Evolutionary conservation across 2,797 vertebrate species (phyloP).

Genomic region (Phataginus tricuspis): DNA sequence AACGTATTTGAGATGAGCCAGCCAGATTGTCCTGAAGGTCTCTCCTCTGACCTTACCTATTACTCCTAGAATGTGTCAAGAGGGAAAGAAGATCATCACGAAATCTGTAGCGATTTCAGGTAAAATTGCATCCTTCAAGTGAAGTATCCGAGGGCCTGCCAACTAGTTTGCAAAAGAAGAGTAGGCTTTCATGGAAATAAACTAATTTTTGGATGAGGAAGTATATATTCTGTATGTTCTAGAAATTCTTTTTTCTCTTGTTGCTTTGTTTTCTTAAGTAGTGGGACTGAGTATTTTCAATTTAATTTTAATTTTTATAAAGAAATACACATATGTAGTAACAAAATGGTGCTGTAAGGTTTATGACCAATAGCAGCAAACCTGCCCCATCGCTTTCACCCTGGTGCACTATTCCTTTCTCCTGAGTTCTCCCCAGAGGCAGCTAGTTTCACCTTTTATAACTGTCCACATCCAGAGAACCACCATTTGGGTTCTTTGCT

Average conservation of each 20-base stretch:
- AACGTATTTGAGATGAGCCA: background rate
- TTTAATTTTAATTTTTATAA: background rate
- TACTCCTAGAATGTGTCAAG: background rate
- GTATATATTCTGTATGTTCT: background rate
- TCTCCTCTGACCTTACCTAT: too few relatives aligned
- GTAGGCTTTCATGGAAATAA: background rate
- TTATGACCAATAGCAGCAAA: background rate
- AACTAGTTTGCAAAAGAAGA: background rate
- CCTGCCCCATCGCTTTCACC: accelerated
- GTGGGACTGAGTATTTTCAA: background rate
- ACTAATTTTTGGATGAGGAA: background rate
- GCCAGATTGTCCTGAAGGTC: background rate
- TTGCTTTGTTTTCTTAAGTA: background rate
- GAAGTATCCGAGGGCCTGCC: background rate
- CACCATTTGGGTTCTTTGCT: background rate
- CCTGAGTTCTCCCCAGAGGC: background rate
- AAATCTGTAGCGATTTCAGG: background rate
- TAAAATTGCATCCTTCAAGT: background rate
- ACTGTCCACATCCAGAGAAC: background rate
- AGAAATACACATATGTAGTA: background rate
- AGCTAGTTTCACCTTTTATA: background rate
- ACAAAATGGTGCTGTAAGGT: background rate
- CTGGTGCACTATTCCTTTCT: background rate
- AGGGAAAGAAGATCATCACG: background rate
- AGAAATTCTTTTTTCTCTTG: background rate